A percentile compares a stretch with the other conserved stretches of the same genome.
These are phyloP conservation scores for Spongilla lacustris DNA, from an alignment of 37 sponge, comb jelly and placozoan genomes.

Conservation along the genomic window DNA sequence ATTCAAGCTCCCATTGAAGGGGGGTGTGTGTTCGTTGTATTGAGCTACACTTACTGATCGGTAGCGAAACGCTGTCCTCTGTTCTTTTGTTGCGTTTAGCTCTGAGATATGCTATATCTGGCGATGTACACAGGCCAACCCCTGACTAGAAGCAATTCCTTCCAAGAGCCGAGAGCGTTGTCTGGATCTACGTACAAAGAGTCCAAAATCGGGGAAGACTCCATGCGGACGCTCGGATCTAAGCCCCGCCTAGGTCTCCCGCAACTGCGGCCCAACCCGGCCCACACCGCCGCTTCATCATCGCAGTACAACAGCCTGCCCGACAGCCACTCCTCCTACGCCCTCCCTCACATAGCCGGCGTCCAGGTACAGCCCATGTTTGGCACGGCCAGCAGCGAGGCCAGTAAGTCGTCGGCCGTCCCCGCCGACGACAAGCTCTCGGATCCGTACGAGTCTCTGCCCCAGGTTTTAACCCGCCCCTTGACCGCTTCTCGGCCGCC, in stretches of 20 bases:
- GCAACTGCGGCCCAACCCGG: conserved; percentile 33
- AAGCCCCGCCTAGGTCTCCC: conserved; percentile 45
- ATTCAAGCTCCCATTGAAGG: not conserved
- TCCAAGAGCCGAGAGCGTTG: conserved; percentile 49
- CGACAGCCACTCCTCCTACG: conserved; percentile 29
- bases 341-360: conserved; percentile 54
- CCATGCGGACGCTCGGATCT: not conserved
- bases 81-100: not conserved
- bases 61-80: not conserved
- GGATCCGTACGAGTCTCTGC: conserved; percentile 22
- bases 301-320: conserved; percentile 39
- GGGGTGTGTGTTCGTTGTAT: not conserved
- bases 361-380: conserved; percentile 84
- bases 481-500: conserved; percentile 41
- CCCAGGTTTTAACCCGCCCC: conserved; percentile 52
- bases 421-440: not conserved
- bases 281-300: not conserved
- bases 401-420: not conserved
- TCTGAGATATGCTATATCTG: conserved; percentile 6
- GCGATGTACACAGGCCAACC: conserved; percentile 79
- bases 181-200: not conserved
- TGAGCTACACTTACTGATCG: not conserved
- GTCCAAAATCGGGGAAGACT: not conserved
- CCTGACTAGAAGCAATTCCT: conserved; percentile 69
- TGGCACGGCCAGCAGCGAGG: conserved; percentile 15